Conservation (phyloP, 2,797 vertebrate genomes). For the Lepilemur septentrionalis region DNA sequence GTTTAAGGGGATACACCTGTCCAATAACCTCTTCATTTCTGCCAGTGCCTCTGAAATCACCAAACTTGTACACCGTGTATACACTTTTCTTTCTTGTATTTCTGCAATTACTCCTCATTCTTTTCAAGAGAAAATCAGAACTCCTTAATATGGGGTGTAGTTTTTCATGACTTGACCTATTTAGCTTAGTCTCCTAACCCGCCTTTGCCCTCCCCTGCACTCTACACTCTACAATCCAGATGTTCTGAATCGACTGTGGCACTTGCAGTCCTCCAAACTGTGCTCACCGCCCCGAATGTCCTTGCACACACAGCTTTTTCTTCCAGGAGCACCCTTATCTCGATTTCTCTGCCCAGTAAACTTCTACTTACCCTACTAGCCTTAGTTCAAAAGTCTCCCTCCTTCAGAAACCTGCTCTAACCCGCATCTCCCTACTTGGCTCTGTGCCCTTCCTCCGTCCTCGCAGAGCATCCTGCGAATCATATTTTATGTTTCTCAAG, state of each 20-base stretch:
- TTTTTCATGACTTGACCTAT: not conserved
- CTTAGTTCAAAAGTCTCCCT: not conserved
- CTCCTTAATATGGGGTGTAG: not conserved
- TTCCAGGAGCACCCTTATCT: not conserved
- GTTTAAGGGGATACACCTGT: not conserved
- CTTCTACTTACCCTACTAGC: not conserved
- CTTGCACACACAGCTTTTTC: not conserved
- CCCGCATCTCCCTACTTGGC: no score
- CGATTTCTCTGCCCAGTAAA: not conserved
- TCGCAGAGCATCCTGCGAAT: rapidly evolving
- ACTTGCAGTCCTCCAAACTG: not conserved
- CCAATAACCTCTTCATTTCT: not conserved
- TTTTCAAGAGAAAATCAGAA: slow-evolving; percentile 9
- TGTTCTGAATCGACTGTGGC: not conserved
- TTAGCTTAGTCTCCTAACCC: not conserved
- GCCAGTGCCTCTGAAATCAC: not conserved
- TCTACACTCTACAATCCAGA: not conserved
- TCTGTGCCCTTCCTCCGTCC: not conserved
- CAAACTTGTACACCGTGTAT: not conserved
- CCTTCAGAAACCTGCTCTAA: not conserved
- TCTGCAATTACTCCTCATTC: not conserved
- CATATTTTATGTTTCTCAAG: not conserved
- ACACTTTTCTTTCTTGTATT: not conserved
- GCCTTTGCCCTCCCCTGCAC: not conserved
- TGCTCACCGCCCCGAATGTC: not conserved